Conservation (phyloP, 2,888 invertebrate species). For the Sarcophaga subvicina region DNA sequence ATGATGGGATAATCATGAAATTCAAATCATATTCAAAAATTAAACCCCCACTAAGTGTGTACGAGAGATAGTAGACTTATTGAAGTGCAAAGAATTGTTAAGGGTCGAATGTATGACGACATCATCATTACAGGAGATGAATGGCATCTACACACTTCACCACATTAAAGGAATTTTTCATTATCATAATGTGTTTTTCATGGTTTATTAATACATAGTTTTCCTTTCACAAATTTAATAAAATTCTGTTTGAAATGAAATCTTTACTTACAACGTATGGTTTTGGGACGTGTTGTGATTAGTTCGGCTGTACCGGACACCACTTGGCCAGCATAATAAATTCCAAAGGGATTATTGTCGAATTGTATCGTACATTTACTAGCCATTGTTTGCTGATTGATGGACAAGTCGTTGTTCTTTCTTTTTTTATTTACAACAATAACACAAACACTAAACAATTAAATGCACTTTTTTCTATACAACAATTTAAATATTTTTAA, state of each 20-base stretch:
- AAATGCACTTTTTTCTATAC: constrained; percentile 26
- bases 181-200: too few species aligned
- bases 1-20: not conserved
- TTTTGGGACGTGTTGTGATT: constrained; percentile 79
- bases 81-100: not conserved
- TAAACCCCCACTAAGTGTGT: not conserved
- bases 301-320: constrained; percentile 80
- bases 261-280: constrained; percentile 79
- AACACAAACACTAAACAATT: not conserved
- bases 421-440: not conserved
- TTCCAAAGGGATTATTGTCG: constrained; percentile 78
- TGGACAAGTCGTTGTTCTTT: not conserved
- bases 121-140: not conserved
- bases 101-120: not conserved
- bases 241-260: not conserved
- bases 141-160: not conserved
- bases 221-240: not conserved
- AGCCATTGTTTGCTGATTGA: constrained; percentile 73
- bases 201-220: not conserved
- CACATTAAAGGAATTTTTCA: not conserved
- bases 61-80: not conserved
- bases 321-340: constrained; percentile 80
- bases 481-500: not conserved
- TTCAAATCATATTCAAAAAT: constrained; percentile 11
- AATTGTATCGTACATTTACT: constrained; percentile 79